These are phyloP conservation scores for Acanthaster planci DNA, from an alignment of 35 echinoderm and acorn worm species.

Conservation along the genomic window DNA sequence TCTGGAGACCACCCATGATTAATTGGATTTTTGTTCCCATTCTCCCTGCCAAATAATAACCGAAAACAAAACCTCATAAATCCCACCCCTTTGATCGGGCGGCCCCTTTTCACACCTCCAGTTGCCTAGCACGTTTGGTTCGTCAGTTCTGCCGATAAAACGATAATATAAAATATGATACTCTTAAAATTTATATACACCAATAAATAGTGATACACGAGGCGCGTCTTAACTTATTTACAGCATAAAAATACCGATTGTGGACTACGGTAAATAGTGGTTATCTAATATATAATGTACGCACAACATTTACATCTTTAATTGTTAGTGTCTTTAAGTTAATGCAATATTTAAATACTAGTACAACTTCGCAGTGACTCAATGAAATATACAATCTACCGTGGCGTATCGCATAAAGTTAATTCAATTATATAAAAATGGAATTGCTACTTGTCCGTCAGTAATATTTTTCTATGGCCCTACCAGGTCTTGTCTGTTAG, in stretches of 20 bases:
- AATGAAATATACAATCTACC: background rate
- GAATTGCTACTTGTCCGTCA: too few species aligned
- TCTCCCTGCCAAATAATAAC: background rate
- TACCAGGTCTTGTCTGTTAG: background rate
- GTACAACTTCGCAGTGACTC: background rate
- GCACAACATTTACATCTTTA: conserved; percentile 22
- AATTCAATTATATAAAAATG: background rate
- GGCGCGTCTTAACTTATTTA: conserved; percentile 4
- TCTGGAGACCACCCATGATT: background rate
- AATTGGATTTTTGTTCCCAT: background rate
- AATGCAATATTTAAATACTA: conserved; percentile 22
- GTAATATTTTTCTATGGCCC: too few species aligned
- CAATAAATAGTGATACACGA: conserved; percentile 10
- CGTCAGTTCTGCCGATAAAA: background rate
- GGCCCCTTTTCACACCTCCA: background rate
- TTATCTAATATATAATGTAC: background rate
- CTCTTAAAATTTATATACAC: background rate
- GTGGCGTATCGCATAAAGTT: background rate
- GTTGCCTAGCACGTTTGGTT: background rate
- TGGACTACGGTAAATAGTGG: conserved; percentile 10
- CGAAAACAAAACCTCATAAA: background rate
- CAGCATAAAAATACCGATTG: conserved; percentile 25
- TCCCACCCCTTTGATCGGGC: background rate
- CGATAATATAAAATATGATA: conserved; percentile 32
- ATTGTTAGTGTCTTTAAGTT: conserved; percentile 4